phyloP scores from a whole-genome alignment of 2,888 invertebrate species.

The Leptinotarsa rubiginosa region DNA sequence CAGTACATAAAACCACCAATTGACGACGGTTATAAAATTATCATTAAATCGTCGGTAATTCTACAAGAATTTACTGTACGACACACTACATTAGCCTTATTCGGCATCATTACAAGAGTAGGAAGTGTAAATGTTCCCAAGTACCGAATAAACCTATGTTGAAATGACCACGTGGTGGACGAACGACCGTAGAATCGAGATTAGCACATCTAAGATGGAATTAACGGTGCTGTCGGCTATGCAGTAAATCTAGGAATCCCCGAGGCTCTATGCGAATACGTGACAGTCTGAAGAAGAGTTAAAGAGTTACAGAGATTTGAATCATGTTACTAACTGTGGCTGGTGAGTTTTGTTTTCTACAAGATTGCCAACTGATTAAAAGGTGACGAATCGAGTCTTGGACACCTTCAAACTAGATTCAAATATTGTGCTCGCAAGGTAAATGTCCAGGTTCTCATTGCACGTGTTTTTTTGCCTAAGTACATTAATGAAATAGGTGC shows the following conservation, averaged over 20 bases:
- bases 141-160: constrained; percentile 31
- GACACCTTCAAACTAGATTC: background rate
- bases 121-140: constrained; percentile 45
- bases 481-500: too few species aligned
- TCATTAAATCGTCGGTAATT: constrained; percentile 43
- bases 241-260: constrained; percentile 41
- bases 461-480: too few species aligned
- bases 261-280: constrained; percentile 33
- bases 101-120: constrained; percentile 44
- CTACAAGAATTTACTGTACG: constrained; percentile 43
- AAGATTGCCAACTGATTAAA: background rate
- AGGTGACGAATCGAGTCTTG: background rate
- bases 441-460: too few species aligned
- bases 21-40: constrained; percentile 43
- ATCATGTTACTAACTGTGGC: constrained; percentile 2
- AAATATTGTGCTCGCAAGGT: background rate
- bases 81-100: constrained; percentile 44
- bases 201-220: constrained; percentile 43
- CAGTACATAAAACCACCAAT: constrained; percentile 30
- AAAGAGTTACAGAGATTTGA: constrained; percentile 8
- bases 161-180: constrained; percentile 43
- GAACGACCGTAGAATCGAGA: constrained; percentile 46
- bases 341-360: background rate
- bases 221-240: constrained; percentile 46
- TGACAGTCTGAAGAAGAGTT: constrained; percentile 16